Conservation (phyloP, 1,140 invertebrate genomes). For the Drosophila funebris region DNA sequence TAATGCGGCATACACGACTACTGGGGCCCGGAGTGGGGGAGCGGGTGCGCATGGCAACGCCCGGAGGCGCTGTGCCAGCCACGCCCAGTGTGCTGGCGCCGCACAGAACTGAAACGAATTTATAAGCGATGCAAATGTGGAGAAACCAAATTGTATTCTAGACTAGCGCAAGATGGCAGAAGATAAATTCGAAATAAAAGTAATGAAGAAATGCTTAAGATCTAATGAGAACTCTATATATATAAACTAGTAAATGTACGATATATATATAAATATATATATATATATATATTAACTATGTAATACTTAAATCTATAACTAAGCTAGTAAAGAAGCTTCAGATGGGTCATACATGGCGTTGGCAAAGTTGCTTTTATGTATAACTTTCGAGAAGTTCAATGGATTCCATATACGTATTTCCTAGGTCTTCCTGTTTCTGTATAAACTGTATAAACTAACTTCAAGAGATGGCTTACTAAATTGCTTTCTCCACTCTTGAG, state of each 20-base stretch:
- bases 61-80: constrained; percentile 59
- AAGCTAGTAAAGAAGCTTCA: constrained; percentile 43
- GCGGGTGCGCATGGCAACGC: constrained; percentile 66
- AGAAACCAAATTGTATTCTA: constrained; percentile 76
- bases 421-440: constrained; percentile 28
- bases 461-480: neutral
- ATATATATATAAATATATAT: constrained; percentile 38
- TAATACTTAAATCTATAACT: constrained; percentile 53
- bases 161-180: constrained; percentile 51
- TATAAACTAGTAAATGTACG: constrained; percentile 31
- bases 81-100: constrained; percentile 61
- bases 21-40: constrained; percentile 73
- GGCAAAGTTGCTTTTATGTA: neutral
- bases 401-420: neutral
- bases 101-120: constrained; percentile 84
- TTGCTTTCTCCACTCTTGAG: neutral
- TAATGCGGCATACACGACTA: constrained; percentile 60
- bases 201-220: constrained; percentile 16
- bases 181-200: neutral
- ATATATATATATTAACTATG: constrained; percentile 47
- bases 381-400: neutral
- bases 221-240: constrained; percentile 49
- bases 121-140: constrained; percentile 55
- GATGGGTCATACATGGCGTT: constrained; percentile 11
- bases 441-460: constrained; percentile 37